Evolutionary conservation across 2,113 vertebrate genomes (phyloP).

Genomic region (Condylura cristata): DNA sequence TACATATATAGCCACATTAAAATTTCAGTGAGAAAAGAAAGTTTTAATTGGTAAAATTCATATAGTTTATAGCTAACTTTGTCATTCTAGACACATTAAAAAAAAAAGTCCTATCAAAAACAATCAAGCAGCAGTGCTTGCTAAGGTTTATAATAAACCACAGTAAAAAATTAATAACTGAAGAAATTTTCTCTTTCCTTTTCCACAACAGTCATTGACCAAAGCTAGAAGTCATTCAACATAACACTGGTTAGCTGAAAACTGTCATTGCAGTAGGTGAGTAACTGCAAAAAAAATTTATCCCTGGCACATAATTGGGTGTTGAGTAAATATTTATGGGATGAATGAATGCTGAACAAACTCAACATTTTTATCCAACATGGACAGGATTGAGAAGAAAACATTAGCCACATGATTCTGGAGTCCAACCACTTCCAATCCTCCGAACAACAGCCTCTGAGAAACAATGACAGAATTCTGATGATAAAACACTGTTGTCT

Average conservation of each 20-base stretch:
- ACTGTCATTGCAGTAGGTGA: background rate
- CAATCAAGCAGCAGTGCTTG: background rate
- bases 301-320: background rate
- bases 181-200: background rate
- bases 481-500: background rate
- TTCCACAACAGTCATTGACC: background rate
- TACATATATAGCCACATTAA: background rate
- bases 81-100: background rate
- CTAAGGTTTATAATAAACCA: background rate
- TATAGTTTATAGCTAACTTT: background rate
- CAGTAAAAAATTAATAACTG: background rate
- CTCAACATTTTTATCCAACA: background rate
- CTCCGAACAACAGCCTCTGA: background rate
- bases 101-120: constrained; percentile 3
- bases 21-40: background rate
- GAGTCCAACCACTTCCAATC: background rate
- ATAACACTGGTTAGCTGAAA: background rate
- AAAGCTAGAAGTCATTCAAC: background rate
- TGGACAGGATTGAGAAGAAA: background rate
- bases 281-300: background rate
- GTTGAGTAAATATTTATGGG: background rate
- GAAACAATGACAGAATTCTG: background rate
- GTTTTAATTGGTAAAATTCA: background rate
- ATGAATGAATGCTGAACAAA: background rate
- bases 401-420: background rate